Base-by-base conservation (phyloP, 30 jellyfish, hydroid and myxozoan genomes). In the Turritopsis dohrnii region DNA sequence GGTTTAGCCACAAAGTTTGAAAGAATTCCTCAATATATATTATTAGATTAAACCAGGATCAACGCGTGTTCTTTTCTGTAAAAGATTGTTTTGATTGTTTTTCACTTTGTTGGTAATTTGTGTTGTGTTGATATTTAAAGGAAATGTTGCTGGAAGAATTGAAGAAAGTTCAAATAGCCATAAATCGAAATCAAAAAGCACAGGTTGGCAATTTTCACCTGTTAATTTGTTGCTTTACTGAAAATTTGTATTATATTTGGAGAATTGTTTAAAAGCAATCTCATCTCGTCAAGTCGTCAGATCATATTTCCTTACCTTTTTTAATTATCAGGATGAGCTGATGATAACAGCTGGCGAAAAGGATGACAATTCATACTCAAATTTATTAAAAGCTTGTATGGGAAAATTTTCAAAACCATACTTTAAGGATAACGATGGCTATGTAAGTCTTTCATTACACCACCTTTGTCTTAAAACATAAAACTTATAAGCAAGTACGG, bases 351-450 rank as follows among this genome's bases (percentile, higher is more conserved):
- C 60, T 41, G 60, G 60, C 13, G 60, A 41, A 41, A 41, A 41
- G 60, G 60, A 41, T 13, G 60, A 41, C 60, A 41, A 41, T 13
- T 41, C 60, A 41, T 41, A 41, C 13, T 41, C 60, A 3, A 41
- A 41, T 41, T 41, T 82, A 28, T 41, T 25, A 27, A 28, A 54
- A 66, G 85, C 89, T 41, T 82, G 89, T 66, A 20, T 82, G 16
- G 89, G 89, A 25, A 69, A 71, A 28, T 82, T 82, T 66, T 21
- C 74, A 21, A 71, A 26, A 19, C 89, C 89, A 26, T 82, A 82
- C 31, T 82, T 82, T 29, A 82, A 82, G 71, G 89, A 82, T 71
- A 26, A 21, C 3, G 76, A 71, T 71, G 86, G 83, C 21, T 28
- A 20, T 25, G 89, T 82, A 82, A 82, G 83, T 74, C 27, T 16